Evolutionary conservation across 35 echinoderm and acorn worm species (phyloP), one percentile per base, ranked within the genome.

Genomic region (Ophioderma brevispina): DNA sequence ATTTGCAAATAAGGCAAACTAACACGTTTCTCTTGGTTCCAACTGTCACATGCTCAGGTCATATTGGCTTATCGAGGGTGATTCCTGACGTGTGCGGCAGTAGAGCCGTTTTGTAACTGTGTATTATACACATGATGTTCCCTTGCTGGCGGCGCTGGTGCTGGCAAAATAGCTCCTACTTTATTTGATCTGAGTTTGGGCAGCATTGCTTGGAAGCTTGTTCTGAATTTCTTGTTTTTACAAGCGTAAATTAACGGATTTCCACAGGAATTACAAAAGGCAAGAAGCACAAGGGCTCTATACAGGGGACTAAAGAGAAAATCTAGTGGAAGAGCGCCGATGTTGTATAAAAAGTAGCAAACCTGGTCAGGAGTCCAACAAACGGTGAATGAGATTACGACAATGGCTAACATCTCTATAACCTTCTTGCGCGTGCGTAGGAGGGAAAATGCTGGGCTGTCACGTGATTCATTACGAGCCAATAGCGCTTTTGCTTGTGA

Each of bases 361-460:
- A 89, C 14, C 59, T 92, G 90, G 85, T 96, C 94, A 0, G 90
- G 91, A 13, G 94, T 92, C 94, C 94, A 96, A 55, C 94, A 96
- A n/a, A 96, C 42, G 42, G 87, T 87, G 86, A 96, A 96, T 0
- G 86, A 83, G 36, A 89, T 35, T 13, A 96, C 90, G 21, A 96
- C 90, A 0, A 96, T 49, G 41, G 88, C 31, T 25, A 96, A 70
- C 94, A 96, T 92, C 33, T 80, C 55, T 5, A 85, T 81, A 78
- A 96, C 81, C 0, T 43, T 37, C 11, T 83, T 40, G 13, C 75
- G 64, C 4, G 36, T 28, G 19, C 86, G 76, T 30, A 86, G 59
- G 32, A 36, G 56, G 84, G 50, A 19, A 76, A 82, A 40, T 41
- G 88, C 80, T 76, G 86, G 77, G 77, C 33, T 40, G 0, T 36